Evolutionary conservation across 2,797 vertebrate genomes (phyloP).

Genomic region (Heliangelus exortis): DNA sequence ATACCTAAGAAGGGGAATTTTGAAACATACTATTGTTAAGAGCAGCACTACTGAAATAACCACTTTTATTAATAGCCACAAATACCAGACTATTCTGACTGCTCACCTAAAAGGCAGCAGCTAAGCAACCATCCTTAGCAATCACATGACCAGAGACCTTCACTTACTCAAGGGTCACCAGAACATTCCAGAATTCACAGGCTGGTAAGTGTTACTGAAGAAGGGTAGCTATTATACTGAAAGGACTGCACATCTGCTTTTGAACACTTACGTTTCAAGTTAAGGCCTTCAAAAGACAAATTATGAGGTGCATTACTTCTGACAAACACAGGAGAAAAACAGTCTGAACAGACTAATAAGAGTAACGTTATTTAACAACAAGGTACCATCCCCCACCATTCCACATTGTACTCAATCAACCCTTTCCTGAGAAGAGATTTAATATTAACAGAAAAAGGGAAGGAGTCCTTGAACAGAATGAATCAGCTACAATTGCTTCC

Average conservation of each 20-base stretch:
- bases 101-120: not conserved
- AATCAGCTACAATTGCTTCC: not conserved
- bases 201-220: not conserved
- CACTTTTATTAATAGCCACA: not conserved
- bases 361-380: not conserved
- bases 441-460: conserved; percentile 54
- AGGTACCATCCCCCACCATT: not conserved
- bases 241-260: not conserved
- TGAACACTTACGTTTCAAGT: not conserved
- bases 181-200: not conserved
- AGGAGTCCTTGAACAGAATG: conserved; percentile 16
- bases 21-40: not conserved
- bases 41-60: not conserved
- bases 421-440: not conserved
- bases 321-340: not conserved
- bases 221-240: not conserved
- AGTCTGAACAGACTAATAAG: not conserved
- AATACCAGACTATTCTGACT: not conserved
- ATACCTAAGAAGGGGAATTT: not conserved
- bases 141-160: not conserved
- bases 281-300: not conserved
- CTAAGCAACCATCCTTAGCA: not conserved
- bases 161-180: not conserved
- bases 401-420: not conserved
- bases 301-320: not conserved